Conservation (phyloP, 2,113 vertebrate genomes). For the Channa argus region DNA sequence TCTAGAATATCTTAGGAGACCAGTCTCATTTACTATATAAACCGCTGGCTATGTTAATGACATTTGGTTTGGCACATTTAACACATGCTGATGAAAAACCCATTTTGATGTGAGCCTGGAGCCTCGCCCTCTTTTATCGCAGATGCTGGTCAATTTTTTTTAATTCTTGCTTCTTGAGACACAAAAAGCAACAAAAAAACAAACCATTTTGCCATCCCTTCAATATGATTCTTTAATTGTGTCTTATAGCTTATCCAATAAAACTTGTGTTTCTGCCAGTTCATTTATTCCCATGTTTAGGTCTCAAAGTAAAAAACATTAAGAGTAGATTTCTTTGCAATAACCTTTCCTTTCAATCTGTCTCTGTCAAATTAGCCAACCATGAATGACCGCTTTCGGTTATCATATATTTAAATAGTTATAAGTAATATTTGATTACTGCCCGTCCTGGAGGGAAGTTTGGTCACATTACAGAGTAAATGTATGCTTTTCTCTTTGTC, state of each 20-base stretch:
- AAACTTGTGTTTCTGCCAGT: constrained; percentile 14
- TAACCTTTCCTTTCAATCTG: constrained; percentile 8
- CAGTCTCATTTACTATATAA: background rate
- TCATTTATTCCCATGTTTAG: constrained; percentile 2
- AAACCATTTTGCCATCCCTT: background rate
- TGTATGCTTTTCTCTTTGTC: background rate
- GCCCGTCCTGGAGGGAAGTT: background rate
- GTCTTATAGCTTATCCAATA: background rate
- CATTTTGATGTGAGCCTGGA: background rate
- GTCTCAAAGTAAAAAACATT: too few relatives aligned
- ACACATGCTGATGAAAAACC: background rate
- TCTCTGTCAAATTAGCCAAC: background rate
- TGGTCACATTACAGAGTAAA: background rate
- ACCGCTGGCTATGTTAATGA: background rate
- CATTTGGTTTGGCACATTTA: background rate
- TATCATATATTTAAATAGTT: background rate
- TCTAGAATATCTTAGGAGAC: background rate
- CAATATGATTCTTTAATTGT: background rate
- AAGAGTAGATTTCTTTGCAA: background rate
- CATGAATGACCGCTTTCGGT: background rate
- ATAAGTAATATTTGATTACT: background rate
- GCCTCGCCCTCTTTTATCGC: background rate
- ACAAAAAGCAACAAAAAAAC: background rate
- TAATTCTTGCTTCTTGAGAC: background rate
- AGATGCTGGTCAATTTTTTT: background rate